phyloP scores from a whole-genome alignment of 2,888 invertebrate species.

The Theodoxus fluviatilis region DNA sequence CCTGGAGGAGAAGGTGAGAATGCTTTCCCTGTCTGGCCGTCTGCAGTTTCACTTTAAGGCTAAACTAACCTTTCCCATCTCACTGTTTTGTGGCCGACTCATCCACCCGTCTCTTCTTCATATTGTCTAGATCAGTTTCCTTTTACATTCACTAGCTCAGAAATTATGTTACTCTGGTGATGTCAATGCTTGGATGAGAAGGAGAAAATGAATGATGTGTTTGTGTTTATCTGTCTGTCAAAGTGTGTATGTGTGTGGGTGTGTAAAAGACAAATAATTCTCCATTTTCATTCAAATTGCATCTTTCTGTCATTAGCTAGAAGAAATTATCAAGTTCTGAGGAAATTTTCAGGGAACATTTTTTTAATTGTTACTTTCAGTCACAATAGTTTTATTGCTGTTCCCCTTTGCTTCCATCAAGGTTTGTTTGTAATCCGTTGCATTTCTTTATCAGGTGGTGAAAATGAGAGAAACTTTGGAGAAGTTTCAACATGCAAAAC shows the following conservation, averaged over 20 bases:
- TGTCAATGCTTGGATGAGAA: slow-evolving; percentile 78
- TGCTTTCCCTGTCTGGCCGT: not conserved
- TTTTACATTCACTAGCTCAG: slow-evolving; percentile 36
- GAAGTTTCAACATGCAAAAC: slow-evolving; percentile 84
- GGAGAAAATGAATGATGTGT: slow-evolving; percentile 45
- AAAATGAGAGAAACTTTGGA: slow-evolving; percentile 89
- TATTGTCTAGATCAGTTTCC: too few relatives aligned
- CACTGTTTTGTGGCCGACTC: too few relatives aligned
- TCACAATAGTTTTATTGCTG: too few relatives aligned
- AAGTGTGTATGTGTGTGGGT: slow-evolving; percentile 4
- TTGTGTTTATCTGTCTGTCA: not conserved
- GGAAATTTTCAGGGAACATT: too few relatives aligned
- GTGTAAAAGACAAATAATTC: too few relatives aligned
- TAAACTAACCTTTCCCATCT: not conserved
- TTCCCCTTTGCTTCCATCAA: too few relatives aligned
- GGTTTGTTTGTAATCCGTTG: not conserved
- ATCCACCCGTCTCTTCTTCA: too few relatives aligned
- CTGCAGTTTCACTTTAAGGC: not conserved
- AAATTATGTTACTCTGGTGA: too few relatives aligned
- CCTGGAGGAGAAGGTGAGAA: slow-evolving; percentile 73
- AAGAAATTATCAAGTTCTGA: too few relatives aligned
- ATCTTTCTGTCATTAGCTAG: too few relatives aligned
- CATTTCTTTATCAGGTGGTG: slow-evolving; percentile 71
- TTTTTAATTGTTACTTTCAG: too few relatives aligned
- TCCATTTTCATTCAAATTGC: too few relatives aligned